These are phyloP conservation scores for Trachelus stipa DNA, from an alignment of 2,888 invertebrate species.

Conservation along the genomic window DNA sequence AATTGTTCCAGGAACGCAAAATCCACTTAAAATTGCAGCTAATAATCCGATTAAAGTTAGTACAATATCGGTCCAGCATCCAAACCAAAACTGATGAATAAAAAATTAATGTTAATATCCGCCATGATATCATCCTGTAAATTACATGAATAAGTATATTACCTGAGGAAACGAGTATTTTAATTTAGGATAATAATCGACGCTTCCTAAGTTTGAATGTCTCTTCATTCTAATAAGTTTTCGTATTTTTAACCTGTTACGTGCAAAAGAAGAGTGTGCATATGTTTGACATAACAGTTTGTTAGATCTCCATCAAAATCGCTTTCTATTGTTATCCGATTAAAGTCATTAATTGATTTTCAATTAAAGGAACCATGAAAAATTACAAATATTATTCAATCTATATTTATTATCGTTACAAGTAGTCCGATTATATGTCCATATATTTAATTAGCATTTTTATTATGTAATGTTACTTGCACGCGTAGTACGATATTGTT, in stretches of 20 bases:
- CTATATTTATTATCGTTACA: not conserved
- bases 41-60: conserved; percentile 20
- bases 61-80: conserved; percentile 21
- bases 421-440: not conserved
- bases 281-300: not conserved
- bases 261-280: not conserved
- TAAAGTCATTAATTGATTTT: not conserved
- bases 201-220: not conserved
- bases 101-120: not conserved
- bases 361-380: not conserved
- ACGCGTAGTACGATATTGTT: not conserved
- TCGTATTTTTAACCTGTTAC: not conserved
- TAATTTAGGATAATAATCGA: not conserved
- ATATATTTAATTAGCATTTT: not conserved
- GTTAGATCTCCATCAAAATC: not conserved
- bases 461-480: not conserved
- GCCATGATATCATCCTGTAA: not conserved
- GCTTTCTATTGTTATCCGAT: not conserved
- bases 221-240: conserved; percentile 1
- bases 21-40: conserved; percentile 21
- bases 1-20: conserved; percentile 25
- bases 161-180: conserved; percentile 2
- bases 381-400: not conserved
- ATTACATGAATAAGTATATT: not conserved
- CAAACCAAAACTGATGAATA: conserved; percentile 21